Evolutionary conservation across 2,113 vertebrate genomes (phyloP).

Genomic region (Bubo bubo): DNA sequence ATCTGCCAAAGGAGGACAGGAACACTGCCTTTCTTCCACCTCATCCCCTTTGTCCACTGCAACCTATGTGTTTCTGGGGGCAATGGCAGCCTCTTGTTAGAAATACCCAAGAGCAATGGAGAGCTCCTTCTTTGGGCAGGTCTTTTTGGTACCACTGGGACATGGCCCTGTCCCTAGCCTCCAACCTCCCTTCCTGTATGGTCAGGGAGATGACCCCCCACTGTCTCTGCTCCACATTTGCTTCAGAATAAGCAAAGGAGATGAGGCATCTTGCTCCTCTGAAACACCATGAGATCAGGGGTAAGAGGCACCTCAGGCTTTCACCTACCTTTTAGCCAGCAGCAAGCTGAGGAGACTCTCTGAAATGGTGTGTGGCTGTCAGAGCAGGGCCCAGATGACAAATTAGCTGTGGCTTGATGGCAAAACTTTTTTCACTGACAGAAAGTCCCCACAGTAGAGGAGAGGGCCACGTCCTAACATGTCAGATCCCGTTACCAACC

Average conservation of each 20-base stretch:
- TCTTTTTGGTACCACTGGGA: background rate
- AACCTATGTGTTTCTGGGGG: background rate
- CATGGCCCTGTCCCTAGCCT: background rate
- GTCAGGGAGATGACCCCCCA: background rate
- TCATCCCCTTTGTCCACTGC: background rate
- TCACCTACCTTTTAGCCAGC: background rate
- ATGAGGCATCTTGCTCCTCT: background rate
- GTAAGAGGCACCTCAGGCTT: background rate
- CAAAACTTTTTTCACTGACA: background rate
- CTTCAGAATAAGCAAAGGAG: background rate
- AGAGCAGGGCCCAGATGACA: background rate
- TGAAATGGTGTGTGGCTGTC: background rate
- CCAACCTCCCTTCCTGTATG: background rate
- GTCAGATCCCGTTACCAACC: background rate
- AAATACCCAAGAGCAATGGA: background rate
- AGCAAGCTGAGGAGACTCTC: background rate
- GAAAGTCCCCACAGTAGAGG: background rate
- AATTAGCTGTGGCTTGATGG: background rate
- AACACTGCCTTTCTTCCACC: background rate
- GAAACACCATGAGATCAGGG: background rate
- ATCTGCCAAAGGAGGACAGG: background rate
- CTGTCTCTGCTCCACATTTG: background rate
- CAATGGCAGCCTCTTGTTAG: background rate
- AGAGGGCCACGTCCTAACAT: background rate
- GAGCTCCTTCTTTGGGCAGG: background rate